Percentiles rank a stretch among this genome's conserved stretches.
These are phyloP conservation scores for Antechinus stuartii DNA, from an alignment of 2,113 vertebrate genomes.

Conservation along the genomic window DNA sequence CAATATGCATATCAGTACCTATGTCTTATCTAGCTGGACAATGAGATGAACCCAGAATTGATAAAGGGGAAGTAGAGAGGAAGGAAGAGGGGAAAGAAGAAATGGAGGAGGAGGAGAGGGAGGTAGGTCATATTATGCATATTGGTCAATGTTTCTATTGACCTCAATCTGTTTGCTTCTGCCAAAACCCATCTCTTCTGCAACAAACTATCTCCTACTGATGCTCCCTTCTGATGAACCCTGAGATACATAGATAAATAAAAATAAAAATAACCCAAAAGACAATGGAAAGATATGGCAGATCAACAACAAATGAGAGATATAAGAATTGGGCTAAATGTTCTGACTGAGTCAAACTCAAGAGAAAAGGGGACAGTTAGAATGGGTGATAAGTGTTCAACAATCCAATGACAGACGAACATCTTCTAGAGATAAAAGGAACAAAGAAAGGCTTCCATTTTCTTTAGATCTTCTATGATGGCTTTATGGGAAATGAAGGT, in stretches of 20 bases:
- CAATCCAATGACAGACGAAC: not conserved
- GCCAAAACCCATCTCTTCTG: not conserved
- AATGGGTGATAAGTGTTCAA: not conserved
- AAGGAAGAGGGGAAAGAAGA: no score
- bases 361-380: not conserved
- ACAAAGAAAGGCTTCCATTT: not conserved
- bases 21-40: not conserved
- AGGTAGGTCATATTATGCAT: not conserved
- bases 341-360: not conserved
- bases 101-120: not conserved
- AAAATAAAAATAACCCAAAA: not conserved
- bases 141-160: not conserved
- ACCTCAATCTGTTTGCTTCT: not conserved
- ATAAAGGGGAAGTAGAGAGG: not conserved
- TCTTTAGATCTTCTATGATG: not conserved
- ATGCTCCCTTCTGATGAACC: not conserved
- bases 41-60: not conserved
- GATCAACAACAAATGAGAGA: not conserved
- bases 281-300: not conserved
- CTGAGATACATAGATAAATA: not conserved
- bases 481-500: not conserved
- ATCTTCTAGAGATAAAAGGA: not conserved
- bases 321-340: not conserved
- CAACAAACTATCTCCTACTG: not conserved
- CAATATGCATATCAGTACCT: not conserved